These are phyloP conservation scores for Thymallus thymallus DNA, from an alignment of 2,113 vertebrate species.

Conservation along the genomic window DNA sequence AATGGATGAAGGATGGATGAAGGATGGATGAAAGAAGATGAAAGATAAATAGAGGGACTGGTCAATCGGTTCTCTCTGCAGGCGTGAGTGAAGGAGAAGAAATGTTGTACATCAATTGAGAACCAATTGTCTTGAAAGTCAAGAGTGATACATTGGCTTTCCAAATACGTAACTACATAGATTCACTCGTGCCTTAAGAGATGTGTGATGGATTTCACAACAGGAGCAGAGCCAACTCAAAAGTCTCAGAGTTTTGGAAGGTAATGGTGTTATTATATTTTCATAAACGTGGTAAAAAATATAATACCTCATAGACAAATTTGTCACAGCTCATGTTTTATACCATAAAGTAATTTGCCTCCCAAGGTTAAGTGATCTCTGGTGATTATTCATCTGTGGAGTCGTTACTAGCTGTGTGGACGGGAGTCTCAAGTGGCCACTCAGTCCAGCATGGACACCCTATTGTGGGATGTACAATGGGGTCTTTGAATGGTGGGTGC, in stretches of 20 bases:
- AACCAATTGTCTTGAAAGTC: conserved; percentile 30
- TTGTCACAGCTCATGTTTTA: not conserved
- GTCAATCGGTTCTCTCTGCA: conserved; percentile 1
- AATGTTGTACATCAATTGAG: conserved; percentile 20
- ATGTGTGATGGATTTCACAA: conserved; percentile 1
- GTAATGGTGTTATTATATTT: not conserved
- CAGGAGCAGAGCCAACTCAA: not conserved
- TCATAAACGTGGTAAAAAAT: too few species aligned
- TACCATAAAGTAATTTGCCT: not conserved
- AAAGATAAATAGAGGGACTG: conserved; percentile 8
- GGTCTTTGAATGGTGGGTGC: conserved; percentile 40
- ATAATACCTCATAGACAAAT: too few species aligned
- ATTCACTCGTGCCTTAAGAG: conserved; percentile 1
- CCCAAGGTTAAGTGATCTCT: conserved; percentile 8
- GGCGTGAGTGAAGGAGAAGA: conserved; percentile 9
- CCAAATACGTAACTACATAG: conserved; percentile 1
- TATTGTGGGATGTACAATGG: conserved; percentile 49
- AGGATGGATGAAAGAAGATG: not conserved
- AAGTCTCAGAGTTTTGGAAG: not conserved
- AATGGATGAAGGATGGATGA: not conserved
- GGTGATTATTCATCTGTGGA: conserved; percentile 1
- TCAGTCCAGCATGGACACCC: conserved; percentile 29
- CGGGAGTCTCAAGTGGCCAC: conserved; percentile 6
- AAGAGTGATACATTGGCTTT: not conserved
- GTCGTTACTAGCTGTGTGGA: conserved; percentile 1